Evolutionary conservation across 1,140 invertebrate species (phyloP).

Genomic region (Cydia strobilella): DNA sequence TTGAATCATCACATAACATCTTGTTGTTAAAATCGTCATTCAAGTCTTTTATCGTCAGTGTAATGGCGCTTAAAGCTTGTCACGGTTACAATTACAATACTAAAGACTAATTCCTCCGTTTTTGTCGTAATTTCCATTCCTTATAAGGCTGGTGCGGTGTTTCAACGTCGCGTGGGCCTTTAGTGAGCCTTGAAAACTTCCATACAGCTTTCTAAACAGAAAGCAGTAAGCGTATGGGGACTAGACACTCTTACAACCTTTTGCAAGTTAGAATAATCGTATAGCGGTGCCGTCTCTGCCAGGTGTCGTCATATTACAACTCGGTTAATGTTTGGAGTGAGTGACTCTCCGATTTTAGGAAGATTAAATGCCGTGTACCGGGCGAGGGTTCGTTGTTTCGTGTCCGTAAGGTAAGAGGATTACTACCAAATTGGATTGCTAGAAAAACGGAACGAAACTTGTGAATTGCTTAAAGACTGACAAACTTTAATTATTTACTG

Average conservation of each 20-base stretch:
- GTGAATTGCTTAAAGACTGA: background rate
- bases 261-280: background rate
- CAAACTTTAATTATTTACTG: constrained; percentile 15
- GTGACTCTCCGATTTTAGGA: constrained; percentile 15
- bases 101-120: constrained; percentile 12
- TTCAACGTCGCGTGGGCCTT: constrained; percentile 20
- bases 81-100: constrained; percentile 9
- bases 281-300: constrained; percentile 20
- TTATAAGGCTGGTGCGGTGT: constrained; percentile 14
- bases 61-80: constrained; percentile 13
- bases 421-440: constrained; percentile 14
- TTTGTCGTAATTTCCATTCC: constrained; percentile 11
- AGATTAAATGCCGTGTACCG: background rate
- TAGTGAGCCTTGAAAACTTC: constrained; percentile 22
- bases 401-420: background rate
- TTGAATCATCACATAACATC: constrained; percentile 6
- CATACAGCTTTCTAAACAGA: background rate
- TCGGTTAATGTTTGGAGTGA: constrained; percentile 18
- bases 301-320: constrained; percentile 18
- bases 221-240: background rate
- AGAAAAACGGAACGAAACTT: constrained; percentile 10
- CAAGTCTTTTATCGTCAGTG: background rate
- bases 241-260: background rate
- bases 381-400: constrained; percentile 6
- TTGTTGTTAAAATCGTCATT: background rate